Percentiles rank a stretch among this genome's conserved stretches.
Evolutionary conservation across 23 tunicate species (phyloP).

Genomic region (Ascidia mentula): DNA sequence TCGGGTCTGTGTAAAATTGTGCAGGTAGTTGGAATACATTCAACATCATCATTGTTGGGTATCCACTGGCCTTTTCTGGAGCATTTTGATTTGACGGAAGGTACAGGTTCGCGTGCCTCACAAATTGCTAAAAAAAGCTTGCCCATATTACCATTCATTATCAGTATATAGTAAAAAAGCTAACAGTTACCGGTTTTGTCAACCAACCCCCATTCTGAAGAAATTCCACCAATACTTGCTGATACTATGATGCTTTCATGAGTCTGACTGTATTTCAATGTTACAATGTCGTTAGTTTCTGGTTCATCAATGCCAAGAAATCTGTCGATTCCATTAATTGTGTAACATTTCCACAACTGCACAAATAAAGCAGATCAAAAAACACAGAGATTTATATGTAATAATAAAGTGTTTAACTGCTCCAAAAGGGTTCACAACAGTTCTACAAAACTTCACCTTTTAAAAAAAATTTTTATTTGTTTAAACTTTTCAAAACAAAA

Average conservation of each 20-base stretch:
- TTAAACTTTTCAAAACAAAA: no score
- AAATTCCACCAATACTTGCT: neutral
- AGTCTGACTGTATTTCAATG: neutral
- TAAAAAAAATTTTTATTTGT: no score
- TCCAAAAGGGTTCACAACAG: no score
- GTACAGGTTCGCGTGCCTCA: neutral
- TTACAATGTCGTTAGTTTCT: neutral
- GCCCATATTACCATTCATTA: neutral
- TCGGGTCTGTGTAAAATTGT: conserved; percentile 19
- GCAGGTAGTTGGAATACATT: conserved; percentile 36
- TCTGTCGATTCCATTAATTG: neutral
- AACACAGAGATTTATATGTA: no score
- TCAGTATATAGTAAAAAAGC: neutral
- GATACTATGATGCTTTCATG: neutral
- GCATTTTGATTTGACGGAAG: conserved; percentile 7
- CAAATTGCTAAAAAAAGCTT: neutral
- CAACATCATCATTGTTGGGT: conserved; percentile 26
- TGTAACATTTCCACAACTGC: neutral
- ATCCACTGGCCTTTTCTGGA: conserved; percentile 49
- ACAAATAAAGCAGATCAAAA: no score
- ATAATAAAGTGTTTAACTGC: no score
- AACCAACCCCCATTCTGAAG: neutral
- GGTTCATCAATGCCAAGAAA: neutral
- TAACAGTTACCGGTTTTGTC: neutral
- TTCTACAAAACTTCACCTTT: no score